These are phyloP conservation scores for Orchestia grillus DNA, from an alignment of 1,140 invertebrate species.

Conservation along the genomic window DNA sequence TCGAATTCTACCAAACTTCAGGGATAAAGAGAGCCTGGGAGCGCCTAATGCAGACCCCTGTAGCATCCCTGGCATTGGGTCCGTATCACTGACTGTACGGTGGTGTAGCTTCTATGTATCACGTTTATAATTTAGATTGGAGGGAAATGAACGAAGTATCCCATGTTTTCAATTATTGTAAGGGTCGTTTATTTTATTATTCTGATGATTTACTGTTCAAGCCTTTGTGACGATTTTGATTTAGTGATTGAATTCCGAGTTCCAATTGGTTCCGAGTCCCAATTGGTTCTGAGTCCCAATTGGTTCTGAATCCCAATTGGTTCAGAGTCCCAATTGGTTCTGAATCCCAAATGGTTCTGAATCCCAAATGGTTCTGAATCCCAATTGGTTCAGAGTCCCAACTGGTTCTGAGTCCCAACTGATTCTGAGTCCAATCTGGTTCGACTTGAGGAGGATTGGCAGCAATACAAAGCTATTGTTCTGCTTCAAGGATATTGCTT, in stretches of 20 bases:
- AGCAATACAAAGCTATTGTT: not conserved
- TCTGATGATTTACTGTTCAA: not conserved
- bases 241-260: not conserved
- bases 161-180: too few species aligned
- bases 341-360: too few species aligned
- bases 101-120: too few species aligned
- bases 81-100: too few species aligned
- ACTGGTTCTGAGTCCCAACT: too few species aligned
- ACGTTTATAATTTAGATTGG: too few species aligned
- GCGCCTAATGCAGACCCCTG: too few species aligned
- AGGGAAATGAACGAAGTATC: too few species aligned
- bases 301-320: not conserved
- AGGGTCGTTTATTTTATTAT: not conserved
- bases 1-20: not conserved
- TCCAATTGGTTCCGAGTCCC: not conserved
- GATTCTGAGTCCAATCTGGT: too few species aligned
- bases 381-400: not conserved
- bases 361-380: too few species aligned
- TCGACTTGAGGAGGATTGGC: not conserved
- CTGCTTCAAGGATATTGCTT: not conserved
- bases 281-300: not conserved
- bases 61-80: too few species aligned
- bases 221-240: not conserved
- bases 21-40: too few species aligned
- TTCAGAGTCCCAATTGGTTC: not conserved